These are phyloP conservation scores for Cydia fagiglandana DNA, from an alignment of 1,140 invertebrate genomes.

Conservation along the genomic window DNA sequence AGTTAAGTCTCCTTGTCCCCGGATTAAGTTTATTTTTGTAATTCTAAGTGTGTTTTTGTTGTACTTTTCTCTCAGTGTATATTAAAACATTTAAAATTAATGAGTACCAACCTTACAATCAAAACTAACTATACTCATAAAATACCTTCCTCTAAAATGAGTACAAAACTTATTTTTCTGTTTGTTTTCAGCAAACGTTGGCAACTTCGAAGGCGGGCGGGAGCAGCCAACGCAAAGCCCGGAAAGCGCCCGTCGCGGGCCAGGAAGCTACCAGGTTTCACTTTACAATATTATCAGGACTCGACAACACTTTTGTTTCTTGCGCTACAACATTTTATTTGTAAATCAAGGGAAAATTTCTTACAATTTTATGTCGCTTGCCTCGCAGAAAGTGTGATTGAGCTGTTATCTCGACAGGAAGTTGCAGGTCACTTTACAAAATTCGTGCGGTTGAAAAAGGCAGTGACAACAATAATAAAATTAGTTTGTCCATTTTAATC, in stretches of 20 bases:
- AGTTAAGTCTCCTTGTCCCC: too few relatives aligned
- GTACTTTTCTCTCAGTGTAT: too few relatives aligned
- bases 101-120: too few relatives aligned
- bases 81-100: background rate
- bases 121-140: background rate
- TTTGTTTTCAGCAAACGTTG: constrained; percentile 66
- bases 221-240: constrained; percentile 59
- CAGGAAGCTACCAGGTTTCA: constrained; percentile 65
- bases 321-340: constrained; percentile 15
- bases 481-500: too few relatives aligned
- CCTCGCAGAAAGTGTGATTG: background rate
- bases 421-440: background rate
- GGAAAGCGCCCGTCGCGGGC: constrained; percentile 49
- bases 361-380: background rate
- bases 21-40: too few relatives aligned
- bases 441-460: too few relatives aligned
- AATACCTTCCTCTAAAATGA: background rate
- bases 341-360: background rate
- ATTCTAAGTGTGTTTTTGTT: too few relatives aligned
- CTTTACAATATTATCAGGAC: constrained; percentile 43
- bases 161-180: background rate
- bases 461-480: too few relatives aligned
- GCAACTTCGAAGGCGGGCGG: constrained; percentile 64
- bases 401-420: background rate
- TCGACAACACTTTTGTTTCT: constrained; percentile 35